A percentile compares a stretch with the other conserved stretches of the same genome.
Conservation (phyloP, 2,888 invertebrate genomes). For the Apantesis nais region DNA sequence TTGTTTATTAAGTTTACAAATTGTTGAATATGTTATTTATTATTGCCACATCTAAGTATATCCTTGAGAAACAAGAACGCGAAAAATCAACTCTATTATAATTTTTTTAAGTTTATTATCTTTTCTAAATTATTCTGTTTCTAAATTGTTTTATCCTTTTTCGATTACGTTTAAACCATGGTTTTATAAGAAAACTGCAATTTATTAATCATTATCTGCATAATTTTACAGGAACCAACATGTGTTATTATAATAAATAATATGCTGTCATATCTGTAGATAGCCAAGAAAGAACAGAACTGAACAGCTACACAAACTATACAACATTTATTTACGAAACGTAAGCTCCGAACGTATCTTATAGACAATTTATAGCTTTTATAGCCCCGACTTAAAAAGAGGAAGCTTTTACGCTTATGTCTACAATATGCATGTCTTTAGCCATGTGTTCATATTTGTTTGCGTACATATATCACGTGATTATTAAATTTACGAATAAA, state of each 20-base stretch:
- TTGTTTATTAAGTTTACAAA: too few relatives aligned
- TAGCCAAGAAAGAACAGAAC: constrained; percentile 7
- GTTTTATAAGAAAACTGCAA: too few relatives aligned
- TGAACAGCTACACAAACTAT: background rate
- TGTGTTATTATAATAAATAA: constrained; percentile 15
- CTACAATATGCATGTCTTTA: background rate
- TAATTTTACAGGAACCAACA: background rate
- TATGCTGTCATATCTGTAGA: constrained; percentile 6
- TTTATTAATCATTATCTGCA: background rate
- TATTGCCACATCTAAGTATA: too few relatives aligned
- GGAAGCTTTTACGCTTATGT: background rate
- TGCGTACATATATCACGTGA: background rate
- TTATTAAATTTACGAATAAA: background rate
- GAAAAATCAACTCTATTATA: too few relatives aligned
- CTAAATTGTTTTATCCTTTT: too few relatives aligned
- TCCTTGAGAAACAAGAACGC: too few relatives aligned
- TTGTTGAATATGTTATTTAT: too few relatives aligned
- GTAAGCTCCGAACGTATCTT: background rate
- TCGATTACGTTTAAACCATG: too few relatives aligned
- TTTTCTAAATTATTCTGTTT: too few relatives aligned
- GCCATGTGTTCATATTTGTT: background rate
- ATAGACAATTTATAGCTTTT: constrained; percentile 5
- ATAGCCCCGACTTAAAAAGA: constrained; percentile 1
- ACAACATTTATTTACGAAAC: constrained; percentile 5
- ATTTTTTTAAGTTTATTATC: too few relatives aligned